These are phyloP conservation scores for Thaumatotibia leucotreta DNA, from an alignment of 1,140 invertebrate genomes.

Conservation along the genomic window DNA sequence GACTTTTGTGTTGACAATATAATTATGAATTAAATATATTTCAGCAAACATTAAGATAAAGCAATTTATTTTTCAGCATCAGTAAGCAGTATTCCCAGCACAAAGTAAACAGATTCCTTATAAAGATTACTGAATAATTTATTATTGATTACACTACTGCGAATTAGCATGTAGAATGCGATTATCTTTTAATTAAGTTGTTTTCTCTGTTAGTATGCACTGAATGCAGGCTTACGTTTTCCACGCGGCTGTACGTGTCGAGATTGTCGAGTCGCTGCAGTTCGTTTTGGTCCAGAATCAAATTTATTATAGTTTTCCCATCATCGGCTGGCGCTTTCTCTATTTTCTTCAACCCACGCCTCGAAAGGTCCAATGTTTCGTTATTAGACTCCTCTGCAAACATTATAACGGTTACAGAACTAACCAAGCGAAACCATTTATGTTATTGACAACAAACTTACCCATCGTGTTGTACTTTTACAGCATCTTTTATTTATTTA, in stretches of 20 bases:
- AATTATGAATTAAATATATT: too few species aligned
- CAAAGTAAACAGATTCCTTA: neutral
- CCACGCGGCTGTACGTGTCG: constrained; percentile 86
- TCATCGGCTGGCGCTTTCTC: constrained; percentile 81
- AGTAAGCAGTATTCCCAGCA: neutral
- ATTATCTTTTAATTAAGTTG: neutral
- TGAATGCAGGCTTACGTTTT: constrained; percentile 80
- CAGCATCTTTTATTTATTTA: constrained; percentile 51
- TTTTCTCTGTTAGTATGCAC: neutral
- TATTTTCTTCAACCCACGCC: constrained; percentile 84
- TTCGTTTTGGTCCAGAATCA: constrained; percentile 92
- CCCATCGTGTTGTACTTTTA: constrained; percentile 49
- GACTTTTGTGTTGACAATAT: too few species aligned
- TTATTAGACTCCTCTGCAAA: constrained; percentile 55
- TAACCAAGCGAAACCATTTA: neutral
- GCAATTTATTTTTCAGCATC: too few species aligned
- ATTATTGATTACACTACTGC: neutral
- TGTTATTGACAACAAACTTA: constrained; percentile 27
- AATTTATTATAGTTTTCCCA: constrained; percentile 81
- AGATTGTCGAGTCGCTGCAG: constrained; percentile 91
- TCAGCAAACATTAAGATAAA: too few species aligned
- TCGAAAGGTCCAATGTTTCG: constrained; percentile 80
- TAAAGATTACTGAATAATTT: neutral
- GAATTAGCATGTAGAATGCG: neutral
- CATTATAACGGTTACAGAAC: constrained; percentile 15